Percentiles rank a stretch among this genome's conserved stretches.
phyloP scores from a whole-genome alignment of 2,797 vertebrate genomes.

The Phrynocephalus guinanensis region DNA sequence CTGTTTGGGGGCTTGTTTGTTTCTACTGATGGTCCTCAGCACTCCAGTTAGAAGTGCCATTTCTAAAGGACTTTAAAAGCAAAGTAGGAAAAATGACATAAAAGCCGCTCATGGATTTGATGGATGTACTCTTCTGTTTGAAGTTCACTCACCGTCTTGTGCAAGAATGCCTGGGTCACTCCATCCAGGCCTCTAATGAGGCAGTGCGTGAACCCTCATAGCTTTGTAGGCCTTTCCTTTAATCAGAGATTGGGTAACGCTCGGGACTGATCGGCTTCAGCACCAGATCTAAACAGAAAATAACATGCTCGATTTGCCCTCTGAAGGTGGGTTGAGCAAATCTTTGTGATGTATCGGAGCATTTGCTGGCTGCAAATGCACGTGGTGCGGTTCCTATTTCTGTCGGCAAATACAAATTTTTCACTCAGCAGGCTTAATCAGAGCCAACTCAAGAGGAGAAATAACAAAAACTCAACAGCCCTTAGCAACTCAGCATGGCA shows the following conservation, averaged over 20 bases:
- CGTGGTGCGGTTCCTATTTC: constrained; percentile 83
- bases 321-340: constrained; percentile 84
- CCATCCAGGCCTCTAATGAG: constrained; percentile 80
- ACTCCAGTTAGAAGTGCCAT: constrained; percentile 75
- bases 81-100: constrained; percentile 84
- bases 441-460: constrained; percentile 83
- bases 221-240: constrained; percentile 80
- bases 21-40: constrained; percentile 73
- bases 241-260: constrained; percentile 84
- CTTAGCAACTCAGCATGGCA: constrained; percentile 84
- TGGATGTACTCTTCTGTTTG: constrained; percentile 92
- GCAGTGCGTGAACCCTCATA: constrained; percentile 77
- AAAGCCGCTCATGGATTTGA: constrained; percentile 88
- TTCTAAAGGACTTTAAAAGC: constrained; percentile 79
- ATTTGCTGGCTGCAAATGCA: constrained; percentile 85
- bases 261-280: constrained; percentile 85
- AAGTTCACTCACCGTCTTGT: constrained; percentile 91
- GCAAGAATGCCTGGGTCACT: constrained; percentile 86
- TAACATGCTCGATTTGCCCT: constrained; percentile 91
- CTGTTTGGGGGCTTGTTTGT: constrained; percentile 74
- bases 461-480: constrained; percentile 85
- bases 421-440: constrained; percentile 87
- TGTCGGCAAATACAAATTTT: constrained; percentile 92
- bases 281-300: constrained; percentile 92
- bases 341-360: constrained; percentile 88